Percentiles rank a stretch among this genome's conserved stretches.
Conservation (phyloP, 2,888 invertebrate species). For the Sepioteuthis lessoniana region DNA sequence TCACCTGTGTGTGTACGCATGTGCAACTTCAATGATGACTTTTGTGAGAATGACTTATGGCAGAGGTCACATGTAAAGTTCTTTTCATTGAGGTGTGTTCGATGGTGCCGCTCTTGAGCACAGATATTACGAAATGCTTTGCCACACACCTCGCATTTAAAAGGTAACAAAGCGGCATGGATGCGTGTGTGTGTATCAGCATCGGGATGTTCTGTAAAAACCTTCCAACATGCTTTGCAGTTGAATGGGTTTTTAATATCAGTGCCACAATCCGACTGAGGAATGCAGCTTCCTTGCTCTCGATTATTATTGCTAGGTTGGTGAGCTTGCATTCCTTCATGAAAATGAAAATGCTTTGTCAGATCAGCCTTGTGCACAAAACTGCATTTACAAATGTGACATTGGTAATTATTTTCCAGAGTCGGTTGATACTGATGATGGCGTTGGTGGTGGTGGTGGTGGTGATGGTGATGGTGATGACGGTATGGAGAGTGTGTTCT, state of each 20-base stretch:
- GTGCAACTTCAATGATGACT: slow-evolving; percentile 18
- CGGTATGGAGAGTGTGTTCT: neutral
- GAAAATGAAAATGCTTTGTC: neutral
- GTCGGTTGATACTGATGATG: no score
- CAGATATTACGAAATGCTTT: neutral
- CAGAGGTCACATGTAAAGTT: neutral
- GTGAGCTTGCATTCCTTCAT: neutral
- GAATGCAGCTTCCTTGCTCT: no score
- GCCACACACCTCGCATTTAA: slow-evolving; percentile 10
- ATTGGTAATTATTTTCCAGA: neutral
- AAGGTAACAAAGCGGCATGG: neutral
- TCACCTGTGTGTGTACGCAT: neutral
- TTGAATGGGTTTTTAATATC: neutral
- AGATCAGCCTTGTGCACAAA: neutral
- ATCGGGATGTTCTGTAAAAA: neutral
- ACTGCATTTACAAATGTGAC: neutral
- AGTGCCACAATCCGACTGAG: no score
- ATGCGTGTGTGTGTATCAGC: neutral
- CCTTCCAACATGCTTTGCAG: slow-evolving; percentile 8
- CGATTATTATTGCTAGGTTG: no score
- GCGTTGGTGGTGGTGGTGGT: no score
- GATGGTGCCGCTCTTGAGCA: neutral
- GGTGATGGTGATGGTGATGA: no score
- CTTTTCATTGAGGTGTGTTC: neutral
- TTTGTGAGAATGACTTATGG: neutral